phyloP scores from a whole-genome alignment of 2,888 invertebrate genomes.

The Phengaris alcon region DNA sequence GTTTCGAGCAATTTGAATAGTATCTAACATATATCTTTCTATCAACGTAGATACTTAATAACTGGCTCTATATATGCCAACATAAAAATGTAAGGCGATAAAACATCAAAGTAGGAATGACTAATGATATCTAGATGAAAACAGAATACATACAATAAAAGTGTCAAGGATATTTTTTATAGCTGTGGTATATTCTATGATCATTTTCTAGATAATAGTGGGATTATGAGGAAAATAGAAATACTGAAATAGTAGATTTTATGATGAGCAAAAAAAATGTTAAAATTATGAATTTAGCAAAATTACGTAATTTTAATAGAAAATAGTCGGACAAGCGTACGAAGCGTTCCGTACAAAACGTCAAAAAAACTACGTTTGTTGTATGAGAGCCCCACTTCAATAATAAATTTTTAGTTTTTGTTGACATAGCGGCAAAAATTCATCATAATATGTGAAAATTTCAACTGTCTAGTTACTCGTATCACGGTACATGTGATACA shows the following conservation, averaged over 20 bases:
- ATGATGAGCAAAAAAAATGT: not conserved
- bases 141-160: conserved; percentile 70
- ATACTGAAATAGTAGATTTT: conserved; percentile 4
- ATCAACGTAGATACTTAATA: conserved; percentile 56
- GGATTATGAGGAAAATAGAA: conserved; percentile 22
- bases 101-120: conserved; percentile 71
- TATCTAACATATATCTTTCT: conserved; percentile 50
- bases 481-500: no score
- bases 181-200: conserved; percentile 42
- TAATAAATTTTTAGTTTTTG: no score
- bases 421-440: no score
- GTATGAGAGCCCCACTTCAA: no score
- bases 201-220: conserved; percentile 38
- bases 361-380: no score
- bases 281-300: not conserved
- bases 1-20: conserved; percentile 26
- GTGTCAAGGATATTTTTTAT: conserved; percentile 64
- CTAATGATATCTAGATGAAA: conserved; percentile 72
- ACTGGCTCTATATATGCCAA: conserved; percentile 54
- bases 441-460: no score
- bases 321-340: no score
- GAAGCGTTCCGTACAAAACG: no score
- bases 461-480: no score
- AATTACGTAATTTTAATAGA: not conserved
- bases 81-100: conserved; percentile 67